Base-by-base conservation (phyloP, 2,797 vertebrate genomes). In the Hypotaenidia philippensis region DNA sequence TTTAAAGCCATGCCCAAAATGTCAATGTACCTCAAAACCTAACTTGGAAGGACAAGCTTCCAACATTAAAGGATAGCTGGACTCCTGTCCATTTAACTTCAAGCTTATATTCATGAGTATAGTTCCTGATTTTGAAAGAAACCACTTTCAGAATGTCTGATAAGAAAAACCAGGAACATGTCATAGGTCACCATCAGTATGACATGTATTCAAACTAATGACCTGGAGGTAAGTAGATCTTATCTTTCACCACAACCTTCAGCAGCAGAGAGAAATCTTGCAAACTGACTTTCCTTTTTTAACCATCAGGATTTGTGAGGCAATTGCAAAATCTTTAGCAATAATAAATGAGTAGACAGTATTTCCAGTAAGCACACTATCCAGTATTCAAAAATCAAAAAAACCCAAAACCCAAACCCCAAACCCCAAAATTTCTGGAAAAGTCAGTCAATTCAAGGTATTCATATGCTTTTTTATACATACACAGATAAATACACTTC, bases 101-200 rank as follows among this genome's bases (percentile, higher is more conserved):
- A 65, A 85, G 15, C 15, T 29, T 34, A 34, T 38, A 56, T 31
- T 85, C 27, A 69, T 21, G 64, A 25, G 12, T 45, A 14, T 13
- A 72, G 34, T 25, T 89, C 52, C 57, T 78, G 70, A 56, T 69
- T 77, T 70, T 11, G 7, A 83, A 94, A 77, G 38, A 61, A 91
- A 88, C n/a, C 32, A 3, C 19, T 89, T 88, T 66, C 32, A 71
- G 63, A 25, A 36, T 89, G 27, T n/a, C 23, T 86, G 79, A 75
- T 70, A 49, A 87, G 91, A 95, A 95, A 59, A 16, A 82, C 12
- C 32, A 78, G n/a, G 26, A 87, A 36, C 10, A 29, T 10, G n/a
- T 44, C 44, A 57, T 34, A 89, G 52, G 49, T 84, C 44, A 82
- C 9, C 40, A 80, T 12, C 25, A 76, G 27, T 13, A 44, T 44